Base-by-base conservation (phyloP, 1,140 invertebrate species). In the Agrypnia vestita region DNA sequence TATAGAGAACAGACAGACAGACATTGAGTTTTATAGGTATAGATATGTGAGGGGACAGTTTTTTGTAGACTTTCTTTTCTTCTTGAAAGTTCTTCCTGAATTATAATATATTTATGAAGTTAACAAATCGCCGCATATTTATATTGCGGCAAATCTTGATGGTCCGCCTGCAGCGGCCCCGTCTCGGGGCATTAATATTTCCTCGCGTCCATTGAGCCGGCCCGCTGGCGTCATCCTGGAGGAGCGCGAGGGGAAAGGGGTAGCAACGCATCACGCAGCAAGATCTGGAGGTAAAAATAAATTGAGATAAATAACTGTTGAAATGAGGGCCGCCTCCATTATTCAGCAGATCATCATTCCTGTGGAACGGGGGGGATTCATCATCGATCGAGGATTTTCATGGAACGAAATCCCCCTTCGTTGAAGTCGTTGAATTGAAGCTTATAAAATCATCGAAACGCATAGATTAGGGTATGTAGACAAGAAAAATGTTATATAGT, bases 221-320 rank as follows among this genome's bases (percentile, higher is more conserved):
- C 51, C 71, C 51, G 71, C 71, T 55, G 71, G 51, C 71, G 53
- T 55, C 69, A 72, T 35, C 25, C 47, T 53, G 17, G 46, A 0
- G 69, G 47, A 35, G n/a, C n/a, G 64, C 43, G 1, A 12, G n/a
- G 49, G 71, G 49, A 3, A 4, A 15, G 47, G 47, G 71, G 69
- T 47, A 47, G 47, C 19, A 64, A 25, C 61, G 46, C 67, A 49
- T 21, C 67, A 71, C 47, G 47, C 15, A 73, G 19, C 8, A 55
- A 56, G 71, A 74, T 56, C 67, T 44, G 53, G 21, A 74, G 71
- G 71, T 74, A 74, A 74, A 74, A 74, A 74, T 74, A 74, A 17
- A 73, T 73, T 73, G 11, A 53, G 51, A 73, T 73, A 55, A 74
- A 74, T 74, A 74, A 55, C 19, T 49, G 64, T 17, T 47, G 67